These are phyloP conservation scores for Ramphastos sulfuratus DNA, from an alignment of 2,113 vertebrate species.

Conservation along the genomic window DNA sequence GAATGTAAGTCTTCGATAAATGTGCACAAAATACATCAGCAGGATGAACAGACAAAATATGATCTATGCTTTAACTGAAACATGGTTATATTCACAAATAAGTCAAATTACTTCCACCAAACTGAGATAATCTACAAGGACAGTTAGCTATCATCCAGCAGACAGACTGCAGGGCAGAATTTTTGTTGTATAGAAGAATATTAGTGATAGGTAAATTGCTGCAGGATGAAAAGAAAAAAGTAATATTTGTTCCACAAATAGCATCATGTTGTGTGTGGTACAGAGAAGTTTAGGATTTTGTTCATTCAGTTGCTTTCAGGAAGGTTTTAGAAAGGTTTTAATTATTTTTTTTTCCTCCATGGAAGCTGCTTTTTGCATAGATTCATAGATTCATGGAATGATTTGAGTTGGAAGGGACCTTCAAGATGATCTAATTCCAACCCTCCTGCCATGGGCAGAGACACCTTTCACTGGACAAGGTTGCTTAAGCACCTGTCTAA, in stretches of 20 bases:
- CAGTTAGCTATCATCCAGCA: not conserved
- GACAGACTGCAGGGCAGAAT: not conserved
- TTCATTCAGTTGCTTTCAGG: not conserved
- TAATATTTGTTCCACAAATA: not conserved
- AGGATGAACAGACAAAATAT: not conserved
- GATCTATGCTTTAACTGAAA: not conserved
- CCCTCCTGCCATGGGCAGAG: no score
- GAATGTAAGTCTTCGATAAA: not conserved
- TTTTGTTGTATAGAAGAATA: not conserved
- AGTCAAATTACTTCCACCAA: not conserved
- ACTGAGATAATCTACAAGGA: not conserved
- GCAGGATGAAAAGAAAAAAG: not conserved
- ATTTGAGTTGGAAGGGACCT: no score
- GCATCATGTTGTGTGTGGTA: not conserved
- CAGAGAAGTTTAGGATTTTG: not conserved
- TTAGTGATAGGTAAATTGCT: not conserved
- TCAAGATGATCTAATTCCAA: no score
- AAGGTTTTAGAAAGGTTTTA: not conserved
- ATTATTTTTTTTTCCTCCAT: not conserved
- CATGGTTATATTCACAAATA: not conserved
- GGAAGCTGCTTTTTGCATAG: not conserved
- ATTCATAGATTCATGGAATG: not conserved
- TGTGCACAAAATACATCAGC: not conserved
- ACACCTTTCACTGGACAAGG: no score
- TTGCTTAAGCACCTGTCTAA: no score